Evolutionary conservation across 2,797 vertebrate species (phyloP).

Genomic region (Neoniphon sammara): DNA sequence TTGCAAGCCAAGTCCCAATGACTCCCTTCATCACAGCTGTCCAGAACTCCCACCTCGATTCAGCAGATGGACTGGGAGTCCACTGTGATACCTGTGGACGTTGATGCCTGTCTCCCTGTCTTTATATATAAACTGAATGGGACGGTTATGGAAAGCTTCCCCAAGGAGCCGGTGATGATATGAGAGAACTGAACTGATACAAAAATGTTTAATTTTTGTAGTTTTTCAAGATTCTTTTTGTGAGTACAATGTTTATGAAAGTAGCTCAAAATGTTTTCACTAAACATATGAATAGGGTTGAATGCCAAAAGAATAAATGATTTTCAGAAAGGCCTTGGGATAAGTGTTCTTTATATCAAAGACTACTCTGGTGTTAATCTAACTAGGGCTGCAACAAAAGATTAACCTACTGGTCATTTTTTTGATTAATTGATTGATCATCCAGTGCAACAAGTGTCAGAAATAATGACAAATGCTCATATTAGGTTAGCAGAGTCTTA

Average conservation of each 20-base stretch:
- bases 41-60: background rate
- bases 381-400: too few relatives aligned
- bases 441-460: too few relatives aligned
- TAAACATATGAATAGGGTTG: conserved; percentile 29
- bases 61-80: too few relatives aligned
- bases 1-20: background rate
- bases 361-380: too few relatives aligned
- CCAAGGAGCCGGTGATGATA: background rate
- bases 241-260: conserved; percentile 3
- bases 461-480: too few relatives aligned
- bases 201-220: conserved; percentile 35
- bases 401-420: too few relatives aligned
- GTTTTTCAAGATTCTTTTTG: conserved; percentile 34
- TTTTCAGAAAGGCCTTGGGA: too few relatives aligned
- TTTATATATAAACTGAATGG: background rate
- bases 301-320: conserved; percentile 50
- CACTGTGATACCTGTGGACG: background rate
- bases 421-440: too few relatives aligned
- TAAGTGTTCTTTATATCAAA: too few relatives aligned
- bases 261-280: conserved; percentile 3
- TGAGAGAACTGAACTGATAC: conserved; percentile 7
- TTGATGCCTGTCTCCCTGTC: background rate
- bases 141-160: background rate
- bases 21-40: background rate
- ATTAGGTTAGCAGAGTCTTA: too few relatives aligned